phyloP scores from a whole-genome alignment of 2,888 invertebrate genomes.

The Eumerus sabulonum region DNA sequence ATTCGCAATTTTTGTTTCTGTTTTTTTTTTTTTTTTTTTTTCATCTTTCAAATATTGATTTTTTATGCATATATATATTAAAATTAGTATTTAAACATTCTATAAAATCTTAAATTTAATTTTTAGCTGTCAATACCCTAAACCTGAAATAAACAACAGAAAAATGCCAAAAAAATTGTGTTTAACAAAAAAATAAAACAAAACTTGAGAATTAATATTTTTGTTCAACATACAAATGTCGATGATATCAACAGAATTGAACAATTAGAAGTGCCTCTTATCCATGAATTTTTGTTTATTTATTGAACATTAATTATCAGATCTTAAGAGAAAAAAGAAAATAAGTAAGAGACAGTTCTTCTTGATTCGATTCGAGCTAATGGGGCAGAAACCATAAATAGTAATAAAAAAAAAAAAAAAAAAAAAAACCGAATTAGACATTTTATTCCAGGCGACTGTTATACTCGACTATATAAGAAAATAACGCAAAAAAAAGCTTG shows the following conservation, averaged over 20 bases:
- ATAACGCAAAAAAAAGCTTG: too few species aligned
- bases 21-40: conserved; percentile 21
- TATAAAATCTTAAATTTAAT: conserved; percentile 65
- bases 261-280: too few species aligned
- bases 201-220: conserved; percentile 49
- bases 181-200: conserved; percentile 67
- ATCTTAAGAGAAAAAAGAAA: too few species aligned
- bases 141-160: conserved; percentile 72
- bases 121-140: conserved; percentile 72
- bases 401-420: too few species aligned
- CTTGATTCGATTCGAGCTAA: too few species aligned
- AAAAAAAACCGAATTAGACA: too few species aligned
- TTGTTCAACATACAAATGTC: not conserved
- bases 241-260: too few species aligned
- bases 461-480: too few species aligned
- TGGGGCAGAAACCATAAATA: too few species aligned
- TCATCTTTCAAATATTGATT: conserved; percentile 2
- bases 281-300: not conserved
- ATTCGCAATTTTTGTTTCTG: conserved; percentile 17
- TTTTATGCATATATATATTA: not conserved
- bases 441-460: too few species aligned
- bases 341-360: too few species aligned
- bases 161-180: conserved; percentile 70
- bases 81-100: conserved; percentile 41
- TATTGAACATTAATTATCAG: too few species aligned